Evolutionary conservation across 2,113 vertebrate genomes (phyloP).

Genomic region (Egretta garzetta): DNA sequence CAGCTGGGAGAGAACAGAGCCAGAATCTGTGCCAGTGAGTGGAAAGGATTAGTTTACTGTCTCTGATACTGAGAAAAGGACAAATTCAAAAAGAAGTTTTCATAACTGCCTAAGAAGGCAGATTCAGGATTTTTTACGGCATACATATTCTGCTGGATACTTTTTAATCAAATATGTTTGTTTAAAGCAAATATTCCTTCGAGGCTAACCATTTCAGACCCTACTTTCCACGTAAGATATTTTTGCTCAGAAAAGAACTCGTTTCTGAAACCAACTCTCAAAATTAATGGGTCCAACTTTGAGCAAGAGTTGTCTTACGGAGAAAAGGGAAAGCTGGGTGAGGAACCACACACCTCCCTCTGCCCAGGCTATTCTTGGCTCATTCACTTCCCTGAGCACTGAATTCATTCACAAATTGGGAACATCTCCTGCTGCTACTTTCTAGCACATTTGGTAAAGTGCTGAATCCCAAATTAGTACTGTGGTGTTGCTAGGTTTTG

Average conservation of each 20-base stretch:
- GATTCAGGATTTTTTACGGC: neutral
- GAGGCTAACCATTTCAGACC: neutral
- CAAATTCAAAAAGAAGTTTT: neutral
- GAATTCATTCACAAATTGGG: constrained; percentile 50
- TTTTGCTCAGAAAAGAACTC: neutral
- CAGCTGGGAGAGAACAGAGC: neutral
- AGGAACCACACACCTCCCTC: neutral
- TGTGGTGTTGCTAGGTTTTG: neutral
- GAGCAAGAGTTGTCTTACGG: neutral
- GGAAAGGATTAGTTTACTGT: neutral
- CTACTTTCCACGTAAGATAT: neutral
- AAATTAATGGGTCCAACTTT: neutral
- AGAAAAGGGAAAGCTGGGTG: neutral
- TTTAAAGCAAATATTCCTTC: neutral
- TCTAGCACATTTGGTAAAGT: constrained; percentile 31
- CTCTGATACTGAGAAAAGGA: neutral
- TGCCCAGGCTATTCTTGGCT: constrained; percentile 4
- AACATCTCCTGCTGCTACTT: constrained; percentile 16
- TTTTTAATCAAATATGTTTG: neutral
- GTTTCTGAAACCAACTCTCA: neutral
- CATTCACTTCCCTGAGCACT: constrained; percentile 1
- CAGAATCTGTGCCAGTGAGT: neutral
- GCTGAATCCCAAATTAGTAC: constrained; percentile 31
- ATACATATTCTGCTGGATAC: neutral
- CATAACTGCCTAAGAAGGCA: neutral